These are phyloP conservation scores for Drosophila cognata DNA, from an alignment of 2,888 invertebrate species.

Conservation along the genomic window DNA sequence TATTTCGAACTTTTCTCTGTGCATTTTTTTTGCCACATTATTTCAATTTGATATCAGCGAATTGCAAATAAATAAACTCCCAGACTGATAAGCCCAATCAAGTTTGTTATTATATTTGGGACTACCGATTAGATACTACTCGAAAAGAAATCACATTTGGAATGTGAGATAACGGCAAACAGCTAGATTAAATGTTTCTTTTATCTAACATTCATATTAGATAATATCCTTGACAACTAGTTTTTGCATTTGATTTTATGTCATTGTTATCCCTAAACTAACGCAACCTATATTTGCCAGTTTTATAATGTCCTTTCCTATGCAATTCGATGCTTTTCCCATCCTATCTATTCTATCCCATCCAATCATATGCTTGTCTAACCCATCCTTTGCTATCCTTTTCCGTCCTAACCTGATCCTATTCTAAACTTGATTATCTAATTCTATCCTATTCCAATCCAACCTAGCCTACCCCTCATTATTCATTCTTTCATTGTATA, in stretches of 20 bases:
- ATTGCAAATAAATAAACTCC: not conserved
- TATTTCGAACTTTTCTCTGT: not conserved
- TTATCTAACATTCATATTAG: not conserved
- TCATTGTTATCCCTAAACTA: not conserved
- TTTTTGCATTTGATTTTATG: not conserved
- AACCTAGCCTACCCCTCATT: not conserved
- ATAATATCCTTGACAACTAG: not conserved
- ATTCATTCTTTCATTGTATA: not conserved
- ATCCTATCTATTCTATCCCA: accelerated
- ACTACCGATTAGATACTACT: constrained; percentile 34
- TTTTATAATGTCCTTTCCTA: not conserved
- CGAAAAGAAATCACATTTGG: constrained; percentile 13
- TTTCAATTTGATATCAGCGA: not conserved
- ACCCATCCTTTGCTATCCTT: not conserved
- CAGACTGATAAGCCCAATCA: constrained; percentile 14
- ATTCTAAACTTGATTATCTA: not conserved
- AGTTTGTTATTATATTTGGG: constrained; percentile 1
- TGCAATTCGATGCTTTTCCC: not conserved
- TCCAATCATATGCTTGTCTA: not conserved
- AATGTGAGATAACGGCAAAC: constrained; percentile 13
- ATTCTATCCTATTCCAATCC: not conserved
- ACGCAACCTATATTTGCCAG: too few relatives aligned
- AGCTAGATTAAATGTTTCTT: not conserved
- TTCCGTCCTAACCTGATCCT: not conserved
- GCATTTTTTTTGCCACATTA: not conserved